A percentile compares a stretch with the other conserved stretches of the same genome.
Evolutionary conservation across 1,140 invertebrate species (phyloP).

Genomic region (Matsumurasca onukii): DNA sequence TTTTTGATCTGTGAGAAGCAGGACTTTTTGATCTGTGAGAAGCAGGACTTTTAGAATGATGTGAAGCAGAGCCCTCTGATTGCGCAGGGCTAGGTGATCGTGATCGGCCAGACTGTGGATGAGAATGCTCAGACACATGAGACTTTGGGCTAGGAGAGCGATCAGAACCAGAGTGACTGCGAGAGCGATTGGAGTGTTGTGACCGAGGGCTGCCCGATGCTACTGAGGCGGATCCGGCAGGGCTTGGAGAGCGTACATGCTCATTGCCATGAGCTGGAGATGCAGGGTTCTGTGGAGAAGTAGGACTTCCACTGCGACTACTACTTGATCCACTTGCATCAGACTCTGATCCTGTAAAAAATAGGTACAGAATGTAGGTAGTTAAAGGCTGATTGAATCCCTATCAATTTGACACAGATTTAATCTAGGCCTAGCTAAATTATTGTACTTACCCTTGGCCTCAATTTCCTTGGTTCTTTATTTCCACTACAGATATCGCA

Average conservation of each 20-base stretch:
- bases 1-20: background rate
- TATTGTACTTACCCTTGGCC: no score
- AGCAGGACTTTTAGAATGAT: background rate
- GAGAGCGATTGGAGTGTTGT: conserved; percentile 13
- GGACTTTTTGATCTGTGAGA: conserved; percentile 1
- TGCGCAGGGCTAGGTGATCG: conserved; percentile 1
- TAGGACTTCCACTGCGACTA: conserved; percentile 33
- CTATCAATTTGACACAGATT: no score
- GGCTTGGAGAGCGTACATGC: conserved; percentile 13
- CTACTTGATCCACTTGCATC: conserved; percentile 34
- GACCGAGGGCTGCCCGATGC: conserved; percentile 29
- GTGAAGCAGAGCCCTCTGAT: conserved; percentile 10
- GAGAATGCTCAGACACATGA: conserved; percentile 11
- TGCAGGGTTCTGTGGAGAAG: background rate
- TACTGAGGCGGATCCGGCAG: conserved; percentile 18
- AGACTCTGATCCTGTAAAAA: conserved; percentile 33
- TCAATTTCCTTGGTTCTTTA: no score
- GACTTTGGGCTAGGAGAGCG: conserved; percentile 16
- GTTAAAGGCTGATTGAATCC: no score
- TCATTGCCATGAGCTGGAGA: conserved; percentile 12
- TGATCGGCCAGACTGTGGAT: background rate
- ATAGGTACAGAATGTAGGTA: no score
- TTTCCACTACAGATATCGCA: no score
- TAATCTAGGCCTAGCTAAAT: no score
- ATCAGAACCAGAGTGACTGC: conserved; percentile 23